phyloP scores from a whole-genome alignment of 2,113 vertebrate species.

The Syngnathus floridae region DNA sequence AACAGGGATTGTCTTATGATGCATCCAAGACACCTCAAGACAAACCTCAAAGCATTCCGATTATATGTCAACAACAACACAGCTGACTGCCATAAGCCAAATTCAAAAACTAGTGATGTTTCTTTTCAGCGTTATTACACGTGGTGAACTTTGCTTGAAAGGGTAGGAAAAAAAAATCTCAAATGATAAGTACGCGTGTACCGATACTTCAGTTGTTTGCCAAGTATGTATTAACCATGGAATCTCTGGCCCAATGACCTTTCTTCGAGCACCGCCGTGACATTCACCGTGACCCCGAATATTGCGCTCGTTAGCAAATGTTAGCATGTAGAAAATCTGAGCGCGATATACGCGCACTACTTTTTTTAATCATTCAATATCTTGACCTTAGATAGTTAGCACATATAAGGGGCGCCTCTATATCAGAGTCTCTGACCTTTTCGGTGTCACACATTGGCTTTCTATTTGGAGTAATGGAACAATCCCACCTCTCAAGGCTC shows the following conservation, averaged over 20 bases:
- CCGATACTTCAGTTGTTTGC: background rate
- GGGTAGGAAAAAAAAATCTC: background rate
- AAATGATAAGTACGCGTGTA: background rate
- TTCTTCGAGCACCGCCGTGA: background rate
- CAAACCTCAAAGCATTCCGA: background rate
- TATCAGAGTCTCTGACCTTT: constrained; percentile 47
- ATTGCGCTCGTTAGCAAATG: constrained; percentile 4
- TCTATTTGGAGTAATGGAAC: constrained; percentile 57
- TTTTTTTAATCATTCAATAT: background rate
- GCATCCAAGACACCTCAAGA: background rate
- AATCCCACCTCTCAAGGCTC: constrained; percentile 21
- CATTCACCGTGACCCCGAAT: background rate
- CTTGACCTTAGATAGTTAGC: constrained; percentile 6
- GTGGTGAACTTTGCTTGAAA: background rate
- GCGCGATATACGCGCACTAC: background rate
- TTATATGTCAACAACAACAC: background rate
- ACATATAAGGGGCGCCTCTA: constrained; percentile 5
- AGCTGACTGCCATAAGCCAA: background rate
- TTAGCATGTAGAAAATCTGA: constrained; percentile 1
- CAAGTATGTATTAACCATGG: background rate
- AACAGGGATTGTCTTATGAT: background rate
- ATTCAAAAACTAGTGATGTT: background rate
- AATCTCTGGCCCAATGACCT: background rate
- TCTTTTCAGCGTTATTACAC: background rate
- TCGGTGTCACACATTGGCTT: constrained; percentile 22